Base-by-base conservation (phyloP, 2,113 vertebrate genomes). In the Fregetta grallaria region DNA sequence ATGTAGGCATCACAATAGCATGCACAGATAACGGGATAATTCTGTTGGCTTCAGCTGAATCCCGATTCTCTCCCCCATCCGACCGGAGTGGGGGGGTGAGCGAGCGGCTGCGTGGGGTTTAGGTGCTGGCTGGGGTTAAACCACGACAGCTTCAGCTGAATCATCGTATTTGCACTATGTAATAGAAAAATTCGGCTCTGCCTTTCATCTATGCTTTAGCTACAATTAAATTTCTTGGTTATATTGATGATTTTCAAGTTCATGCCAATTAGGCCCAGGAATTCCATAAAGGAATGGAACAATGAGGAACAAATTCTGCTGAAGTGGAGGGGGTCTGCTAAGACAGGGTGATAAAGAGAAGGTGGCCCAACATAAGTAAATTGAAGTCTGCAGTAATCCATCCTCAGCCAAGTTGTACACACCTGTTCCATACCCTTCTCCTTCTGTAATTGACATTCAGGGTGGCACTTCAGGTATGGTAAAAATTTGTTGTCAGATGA, bases 401-500 rank as follows among this genome's bases (percentile, higher is more conserved):
- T 55, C 79, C 52, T 77, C 79, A 92, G 68, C 65, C 72, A 72
- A 84, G 72, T 12, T 74, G 59, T 47, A 66, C 14, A 14, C 72
- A 84, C n/a, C 20, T 84, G 79, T 66, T 86, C 67, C 1, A 2
- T 73, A 83, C 27, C 59, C 55, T 77, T 93, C 52, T 74, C 45
- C 67, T 88, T 72, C 81, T 90, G 47, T 50, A 95, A 86, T 8
- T 78, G 72, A 84, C 49, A 86, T 93, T 63, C 72, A 84, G 79
- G 49, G 65, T 55, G 52, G 52, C 56, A 94, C 71, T 90, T 82
- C 80, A 79, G 72, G 52, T 89, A 94, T 68, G 76, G 91, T 74
- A 93, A 84, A 94, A 93, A 93, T 82, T 36, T 91, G 55, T 59
- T 90, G 72, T 87, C 88, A 81, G 55, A 74, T 91, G 94, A 94